phyloP scores from a whole-genome alignment of 2,113 vertebrate species.

The Neomonachus schauinslandi region DNA sequence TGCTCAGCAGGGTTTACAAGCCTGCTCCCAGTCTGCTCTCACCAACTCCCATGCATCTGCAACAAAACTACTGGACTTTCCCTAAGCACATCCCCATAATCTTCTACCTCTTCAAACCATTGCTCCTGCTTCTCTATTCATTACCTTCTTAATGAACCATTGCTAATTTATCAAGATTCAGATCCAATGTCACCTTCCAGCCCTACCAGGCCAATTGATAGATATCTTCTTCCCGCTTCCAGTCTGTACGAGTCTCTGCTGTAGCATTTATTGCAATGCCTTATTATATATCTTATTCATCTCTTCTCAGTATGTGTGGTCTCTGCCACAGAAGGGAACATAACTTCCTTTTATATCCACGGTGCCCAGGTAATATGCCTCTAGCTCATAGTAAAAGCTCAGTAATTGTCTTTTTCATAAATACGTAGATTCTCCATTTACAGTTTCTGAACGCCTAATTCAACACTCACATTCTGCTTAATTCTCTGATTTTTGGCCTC shows the following conservation, averaged over 20 bases:
- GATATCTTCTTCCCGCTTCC: neutral
- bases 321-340: neutral
- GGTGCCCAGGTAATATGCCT: neutral
- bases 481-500: neutral
- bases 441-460: neutral
- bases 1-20: neutral
- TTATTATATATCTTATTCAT: neutral
- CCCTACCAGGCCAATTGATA: neutral
- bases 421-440: neutral
- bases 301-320: neutral
- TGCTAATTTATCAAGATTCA: neutral
- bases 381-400: neutral
- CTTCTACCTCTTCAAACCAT: neutral
- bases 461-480: neutral
- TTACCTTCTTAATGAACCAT: conserved; percentile 61
- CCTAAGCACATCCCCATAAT: neutral
- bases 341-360: neutral
- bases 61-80: neutral
- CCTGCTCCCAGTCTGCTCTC: neutral
- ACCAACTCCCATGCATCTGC: accelerated
- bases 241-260: neutral
- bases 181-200: neutral
- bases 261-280: neutral
- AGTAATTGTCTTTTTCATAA: neutral
- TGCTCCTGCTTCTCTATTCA: conserved; percentile 24